Evolutionary conservation across 2,113 vertebrate species (phyloP).

Genomic region (Sturnus vulgaris): DNA sequence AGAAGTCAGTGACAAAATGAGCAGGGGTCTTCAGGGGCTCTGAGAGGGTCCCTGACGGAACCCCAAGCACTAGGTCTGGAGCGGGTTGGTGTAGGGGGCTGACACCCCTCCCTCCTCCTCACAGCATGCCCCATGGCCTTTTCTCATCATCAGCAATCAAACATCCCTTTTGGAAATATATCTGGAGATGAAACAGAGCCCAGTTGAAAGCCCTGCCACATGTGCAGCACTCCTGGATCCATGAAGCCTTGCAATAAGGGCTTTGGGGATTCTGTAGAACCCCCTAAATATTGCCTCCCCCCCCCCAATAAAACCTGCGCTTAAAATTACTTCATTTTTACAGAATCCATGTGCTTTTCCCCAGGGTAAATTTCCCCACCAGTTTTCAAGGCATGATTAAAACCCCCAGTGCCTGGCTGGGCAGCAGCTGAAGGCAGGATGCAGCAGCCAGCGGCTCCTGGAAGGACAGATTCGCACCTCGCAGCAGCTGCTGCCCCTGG

Average conservation of each 20-base stretch:
- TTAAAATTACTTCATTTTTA: neutral
- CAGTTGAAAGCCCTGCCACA: neutral
- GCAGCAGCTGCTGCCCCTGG: neutral
- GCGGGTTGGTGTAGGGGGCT: neutral
- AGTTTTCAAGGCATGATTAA: fast-evolving
- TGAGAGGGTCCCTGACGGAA: neutral
- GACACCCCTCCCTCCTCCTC: neutral
- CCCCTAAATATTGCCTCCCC: neutral
- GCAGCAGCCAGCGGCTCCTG: neutral
- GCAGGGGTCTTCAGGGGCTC: neutral
- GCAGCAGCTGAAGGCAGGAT: neutral
- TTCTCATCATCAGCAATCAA: neutral
- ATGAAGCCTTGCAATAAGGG: neutral
- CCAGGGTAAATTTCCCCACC: neutral
- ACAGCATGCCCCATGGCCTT: neutral
- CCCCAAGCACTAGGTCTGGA: neutral
- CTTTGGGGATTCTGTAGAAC: neutral
- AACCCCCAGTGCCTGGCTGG: neutral
- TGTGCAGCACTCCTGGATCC: fast-evolving
- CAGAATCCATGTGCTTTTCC: neutral
- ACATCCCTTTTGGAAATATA: neutral
- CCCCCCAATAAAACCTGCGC: neutral
- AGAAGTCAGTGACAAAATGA: neutral
- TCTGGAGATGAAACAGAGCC: neutral
- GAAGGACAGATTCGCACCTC: neutral